Evolutionary conservation across 1,140 invertebrate genomes (phyloP), one percentile per base, ranked within the genome.

Genomic region (Rhopalosiphum maidis): DNA sequence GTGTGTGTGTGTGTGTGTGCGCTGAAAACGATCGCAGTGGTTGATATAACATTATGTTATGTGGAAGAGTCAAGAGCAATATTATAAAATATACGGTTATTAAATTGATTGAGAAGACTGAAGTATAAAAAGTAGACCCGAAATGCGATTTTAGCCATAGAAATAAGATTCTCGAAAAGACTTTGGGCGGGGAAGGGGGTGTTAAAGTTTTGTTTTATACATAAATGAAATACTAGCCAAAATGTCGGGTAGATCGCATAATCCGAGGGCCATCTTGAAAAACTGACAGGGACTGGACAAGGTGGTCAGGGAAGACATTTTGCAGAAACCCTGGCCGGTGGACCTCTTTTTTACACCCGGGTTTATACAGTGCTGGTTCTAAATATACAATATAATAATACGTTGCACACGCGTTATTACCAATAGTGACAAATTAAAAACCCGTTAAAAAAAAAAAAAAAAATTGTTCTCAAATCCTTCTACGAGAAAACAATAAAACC

Each of bases 221-320:
- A 54, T 82, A 83, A 92, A 85, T 85, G 91, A 55, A 93, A 93
- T 93, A 93, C 91, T 93, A 93, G 91, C 91, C 91, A 93, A 93
- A 55, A 93, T 93, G 77, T 93, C 91, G 82, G 91, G 91, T 83
- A 93, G 91, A 93, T 93, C 91, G 82, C 91, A 93, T 54, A 93
- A 41, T 93, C 91, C 91, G 7, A 54, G 77, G 48, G 82, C 91
- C 91, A 93, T 93, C 91, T 93, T 93, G 91, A 93, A 93, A 93
- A 93, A 93, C 48, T 83, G 48, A 93, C 91, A 93, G 82, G 91
- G 91, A 86, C 91, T 86, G 82, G 91, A 82, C 82, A 93, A 23
- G 22, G 91, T 93, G 82, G 91, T 86, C 91, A 93, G 41, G 51
- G 91, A 93, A 86, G 91, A 93, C 91, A 93, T 93, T 93, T 93